phyloP scores from a whole-genome alignment of 1,140 invertebrate genomes.

The Eueides isabella region DNA sequence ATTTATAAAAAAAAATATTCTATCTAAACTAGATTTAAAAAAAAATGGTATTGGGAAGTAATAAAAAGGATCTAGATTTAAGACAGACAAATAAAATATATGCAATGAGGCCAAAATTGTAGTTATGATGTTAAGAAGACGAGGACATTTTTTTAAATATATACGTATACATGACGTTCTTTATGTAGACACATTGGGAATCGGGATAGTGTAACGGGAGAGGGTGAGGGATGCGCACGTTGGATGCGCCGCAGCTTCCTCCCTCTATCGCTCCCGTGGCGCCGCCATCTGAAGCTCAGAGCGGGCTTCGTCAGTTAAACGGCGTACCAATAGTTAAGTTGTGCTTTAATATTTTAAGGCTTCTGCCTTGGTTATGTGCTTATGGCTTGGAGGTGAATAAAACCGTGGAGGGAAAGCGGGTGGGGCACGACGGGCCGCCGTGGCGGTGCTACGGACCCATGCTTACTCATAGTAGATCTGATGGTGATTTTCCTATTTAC shows the following conservation, averaged over 20 bases:
- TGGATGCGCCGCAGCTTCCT: conserved; percentile 76
- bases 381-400: conserved; percentile 69
- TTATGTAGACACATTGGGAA: conserved; percentile 23
- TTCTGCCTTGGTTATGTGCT: conserved; percentile 61
- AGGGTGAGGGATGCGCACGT: conserved; percentile 69
- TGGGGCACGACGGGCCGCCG: conserved; percentile 70
- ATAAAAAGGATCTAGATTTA: no score
- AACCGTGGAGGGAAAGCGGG: conserved; percentile 78
- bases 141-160: background rate
- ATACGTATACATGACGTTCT: background rate
- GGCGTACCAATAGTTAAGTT: conserved; percentile 50
- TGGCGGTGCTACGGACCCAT: conserved; percentile 85
- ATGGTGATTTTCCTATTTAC: conserved; percentile 91
- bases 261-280: conserved; percentile 57
- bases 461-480: conserved; percentile 90
- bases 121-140: background rate
- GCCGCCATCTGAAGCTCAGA: conserved; percentile 64
- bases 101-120: background rate
- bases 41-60: no score
- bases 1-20: no score
- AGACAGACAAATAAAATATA: no score
- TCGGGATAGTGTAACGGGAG: conserved; percentile 42
- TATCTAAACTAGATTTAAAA: no score
- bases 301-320: conserved; percentile 56
- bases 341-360: conserved; percentile 51